phyloP scores from a whole-genome alignment of 2,797 vertebrate genomes.

The Phalloptychus januarius region DNA sequence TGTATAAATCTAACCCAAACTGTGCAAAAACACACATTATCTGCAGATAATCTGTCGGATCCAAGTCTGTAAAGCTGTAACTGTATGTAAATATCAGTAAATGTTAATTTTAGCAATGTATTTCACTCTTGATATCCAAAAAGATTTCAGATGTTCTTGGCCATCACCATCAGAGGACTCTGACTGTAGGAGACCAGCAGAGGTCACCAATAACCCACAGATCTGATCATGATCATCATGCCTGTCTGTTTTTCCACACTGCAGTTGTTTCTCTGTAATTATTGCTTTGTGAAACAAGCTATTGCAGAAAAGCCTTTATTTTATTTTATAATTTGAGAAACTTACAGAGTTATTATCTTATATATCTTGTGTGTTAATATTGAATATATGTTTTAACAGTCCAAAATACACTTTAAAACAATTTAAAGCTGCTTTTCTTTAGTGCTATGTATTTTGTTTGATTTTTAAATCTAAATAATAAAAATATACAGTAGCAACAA shows the following conservation, averaged over 20 bases:
- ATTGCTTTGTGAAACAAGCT: not conserved
- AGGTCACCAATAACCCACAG: conserved; percentile 71
- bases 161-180: not conserved
- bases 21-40: not conserved
- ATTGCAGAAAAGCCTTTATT: not conserved
- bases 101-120: fast-evolving
- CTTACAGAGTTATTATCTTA: not conserved
- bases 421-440: not conserved
- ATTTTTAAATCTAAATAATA: conserved; percentile 1
- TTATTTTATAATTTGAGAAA: not conserved
- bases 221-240: not conserved
- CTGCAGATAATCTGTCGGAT: not conserved
- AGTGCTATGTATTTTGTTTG: not conserved
- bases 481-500: not conserved
- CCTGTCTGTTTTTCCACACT: not conserved
- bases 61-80: too few relatives aligned
- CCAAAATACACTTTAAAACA: not conserved
- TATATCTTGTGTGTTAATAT: not conserved
- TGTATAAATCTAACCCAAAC: not conserved
- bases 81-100: not conserved
- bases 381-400: not conserved
- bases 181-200: conserved; percentile 66
- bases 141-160: not conserved
- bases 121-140: not conserved
- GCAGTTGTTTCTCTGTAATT: not conserved